Conservation (phyloP, 2,113 vertebrate genomes). For the Esox niger region DNA sequence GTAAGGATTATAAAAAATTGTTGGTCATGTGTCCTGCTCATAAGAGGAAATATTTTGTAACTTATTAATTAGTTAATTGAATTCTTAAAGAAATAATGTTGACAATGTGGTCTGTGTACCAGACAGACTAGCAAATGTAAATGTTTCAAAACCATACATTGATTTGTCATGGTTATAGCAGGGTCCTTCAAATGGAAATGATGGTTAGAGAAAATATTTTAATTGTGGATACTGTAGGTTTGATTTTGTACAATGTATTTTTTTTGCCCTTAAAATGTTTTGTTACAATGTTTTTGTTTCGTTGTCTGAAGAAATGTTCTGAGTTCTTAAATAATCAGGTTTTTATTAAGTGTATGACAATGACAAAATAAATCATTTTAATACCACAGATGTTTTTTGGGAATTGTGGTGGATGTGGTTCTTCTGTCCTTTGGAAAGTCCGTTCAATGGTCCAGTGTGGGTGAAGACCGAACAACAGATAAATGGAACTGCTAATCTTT, state of each 20-base stretch:
- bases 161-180: background rate
- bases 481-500: too few relatives aligned
- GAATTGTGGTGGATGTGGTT: background rate
- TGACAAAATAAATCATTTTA: slow-evolving; percentile 21
- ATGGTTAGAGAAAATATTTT: slow-evolving; percentile 19
- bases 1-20: background rate
- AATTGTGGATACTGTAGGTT: slow-evolving; percentile 9
- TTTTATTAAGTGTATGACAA: slow-evolving; percentile 33
- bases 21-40: background rate
- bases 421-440: background rate
- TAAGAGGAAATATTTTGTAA: background rate
- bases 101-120: background rate
- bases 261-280: slow-evolving; percentile 14
- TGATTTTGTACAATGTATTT: slow-evolving; percentile 12
- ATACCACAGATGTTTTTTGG: background rate
- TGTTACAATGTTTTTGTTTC: background rate
- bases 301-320: slow-evolving; percentile 22
- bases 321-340: slow-evolving; percentile 24
- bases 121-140: background rate
- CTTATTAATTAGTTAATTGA: background rate
- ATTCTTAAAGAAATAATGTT: background rate
- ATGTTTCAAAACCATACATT: background rate
- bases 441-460: background rate
- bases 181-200: slow-evolving; percentile 7
- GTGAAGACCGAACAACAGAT: too few relatives aligned